Evolutionary conservation across 1,140 invertebrate species (phyloP).

Genomic region (Adelges cooleyi): DNA sequence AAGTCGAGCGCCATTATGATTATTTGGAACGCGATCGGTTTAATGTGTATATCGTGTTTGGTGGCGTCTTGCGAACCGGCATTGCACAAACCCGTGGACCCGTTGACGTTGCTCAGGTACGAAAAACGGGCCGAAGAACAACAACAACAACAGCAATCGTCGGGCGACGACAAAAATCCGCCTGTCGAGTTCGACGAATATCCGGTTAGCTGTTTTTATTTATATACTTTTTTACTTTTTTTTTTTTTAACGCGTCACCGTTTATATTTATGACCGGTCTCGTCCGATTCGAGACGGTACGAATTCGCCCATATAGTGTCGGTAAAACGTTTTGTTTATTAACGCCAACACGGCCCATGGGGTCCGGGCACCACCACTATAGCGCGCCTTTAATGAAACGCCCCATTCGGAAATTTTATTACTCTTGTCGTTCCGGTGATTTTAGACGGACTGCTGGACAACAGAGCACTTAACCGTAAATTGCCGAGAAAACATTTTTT

Average conservation of each 20-base stretch:
- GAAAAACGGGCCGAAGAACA: slow-evolving; percentile 26
- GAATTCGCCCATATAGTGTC: background rate
- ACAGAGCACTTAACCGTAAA: no score
- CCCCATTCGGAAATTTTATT: no score
- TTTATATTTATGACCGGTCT: background rate
- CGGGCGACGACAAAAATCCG: background rate
- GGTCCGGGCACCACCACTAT: no score
- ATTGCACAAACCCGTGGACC: slow-evolving; percentile 12
- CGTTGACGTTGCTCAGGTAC: slow-evolving; percentile 19
- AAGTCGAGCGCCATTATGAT: background rate
- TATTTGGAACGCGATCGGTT: background rate
- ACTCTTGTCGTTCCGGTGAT: no score
- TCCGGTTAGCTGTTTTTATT: slow-evolving; percentile 35
- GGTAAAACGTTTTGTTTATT: background rate
- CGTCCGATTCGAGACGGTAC: background rate
- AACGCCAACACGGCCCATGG: background rate
- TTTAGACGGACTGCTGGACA: no score
- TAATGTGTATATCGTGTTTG: background rate
- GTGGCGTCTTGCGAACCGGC: background rate
- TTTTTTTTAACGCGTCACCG: no score
- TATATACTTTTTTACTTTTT: no score
- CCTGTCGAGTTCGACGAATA: slow-evolving; percentile 33
- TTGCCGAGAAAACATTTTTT: no score
- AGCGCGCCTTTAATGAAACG: background rate
- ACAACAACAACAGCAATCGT: background rate